phyloP scores from a whole-genome alignment of 2,797 vertebrate genomes.

The Anabas testudineus region DNA sequence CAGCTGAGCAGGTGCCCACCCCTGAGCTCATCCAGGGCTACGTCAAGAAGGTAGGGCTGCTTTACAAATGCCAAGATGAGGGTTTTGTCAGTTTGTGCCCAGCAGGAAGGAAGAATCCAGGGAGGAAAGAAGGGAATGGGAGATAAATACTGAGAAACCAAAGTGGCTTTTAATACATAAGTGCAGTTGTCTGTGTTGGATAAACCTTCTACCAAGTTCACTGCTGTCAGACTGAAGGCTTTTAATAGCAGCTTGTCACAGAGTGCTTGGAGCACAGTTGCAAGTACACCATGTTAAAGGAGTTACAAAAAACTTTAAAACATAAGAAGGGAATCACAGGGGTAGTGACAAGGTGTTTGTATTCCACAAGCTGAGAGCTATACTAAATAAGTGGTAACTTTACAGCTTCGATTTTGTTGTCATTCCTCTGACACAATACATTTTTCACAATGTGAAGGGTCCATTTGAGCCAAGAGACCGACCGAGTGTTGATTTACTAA shows the following conservation, averaged over 20 bases:
- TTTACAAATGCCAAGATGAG: constrained; percentile 28
- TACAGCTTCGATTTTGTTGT: constrained; percentile 14
- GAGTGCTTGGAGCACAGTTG: neutral
- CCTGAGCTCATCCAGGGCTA: constrained; percentile 94
- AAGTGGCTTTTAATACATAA: neutral
- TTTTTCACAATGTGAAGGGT: neutral
- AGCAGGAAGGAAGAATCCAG: constrained; percentile 26
- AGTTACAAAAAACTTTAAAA: constrained; percentile 39
- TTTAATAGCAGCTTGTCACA: constrained; percentile 48
- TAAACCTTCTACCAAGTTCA: constrained; percentile 10
- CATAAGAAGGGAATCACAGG: constrained; percentile 22
- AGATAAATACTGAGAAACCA: neutral
- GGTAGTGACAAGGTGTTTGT: neutral
- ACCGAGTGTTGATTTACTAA: neutral
- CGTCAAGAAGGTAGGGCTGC: constrained; percentile 91
- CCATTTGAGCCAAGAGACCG: neutral
- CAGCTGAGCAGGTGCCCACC: constrained; percentile 87
- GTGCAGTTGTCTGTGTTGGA: neutral
- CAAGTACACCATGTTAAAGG: constrained; percentile 11
- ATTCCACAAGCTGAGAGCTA: constrained; percentile 40
- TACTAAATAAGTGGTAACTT: constrained; percentile 33
- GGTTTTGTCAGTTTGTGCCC: constrained; percentile 22
- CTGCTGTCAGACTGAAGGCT: constrained; percentile 35
- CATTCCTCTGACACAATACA: neutral
- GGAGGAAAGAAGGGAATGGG: neutral